Base-by-base conservation (phyloP, 2,113 vertebrate species). In the Turdus rufiventris region DNA sequence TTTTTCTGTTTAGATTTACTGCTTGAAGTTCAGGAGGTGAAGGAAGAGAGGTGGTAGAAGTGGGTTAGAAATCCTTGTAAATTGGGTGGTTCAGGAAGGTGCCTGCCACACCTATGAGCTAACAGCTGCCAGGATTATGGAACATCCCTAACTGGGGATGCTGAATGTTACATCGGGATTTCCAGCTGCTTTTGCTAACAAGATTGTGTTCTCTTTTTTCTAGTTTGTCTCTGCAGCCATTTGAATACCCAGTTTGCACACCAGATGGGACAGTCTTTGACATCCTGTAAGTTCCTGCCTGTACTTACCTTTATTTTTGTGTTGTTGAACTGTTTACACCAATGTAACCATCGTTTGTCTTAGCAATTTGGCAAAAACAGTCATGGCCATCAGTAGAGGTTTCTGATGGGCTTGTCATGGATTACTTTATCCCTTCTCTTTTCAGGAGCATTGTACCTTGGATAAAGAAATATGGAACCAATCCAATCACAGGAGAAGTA, bases 401-500 rank as follows among this genome's bases (percentile, higher is more conserved):
- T 95, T 77, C 45, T 66, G 34, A 9, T 67, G 14, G 23, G 6
- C 40, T 66, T 62, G 19, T 84, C 6, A 38, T 21, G 4, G 73
- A 14, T 31, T 48, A 1, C 12, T 26, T 75, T 60, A 42, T 88
- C 43, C 60, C 45, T 47, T 91, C 29, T 92, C 9, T 83, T 72
- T 97, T 70, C 89, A 99, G 99, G 97, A 99, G 98, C 96, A 99
- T 99, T 31, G 95, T 99, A 81, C 99, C 99, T 4, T 99, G 99
- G 99, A 98, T 99, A 93, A 99, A 99, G 98, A 99, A 98, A 92
- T 99, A 98, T 1, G 99, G 99, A 19, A 99, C 99, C 26, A 99
- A 99, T 82, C 99, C 99, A 14, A 98, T 98, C 97, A 98, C 98
- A 2, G 99, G 99, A 97, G 99, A 99, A 98, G 99, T 99, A 93